phyloP scores from a whole-genome alignment of 2,888 invertebrate species.

The Orgyia antiqua region DNA sequence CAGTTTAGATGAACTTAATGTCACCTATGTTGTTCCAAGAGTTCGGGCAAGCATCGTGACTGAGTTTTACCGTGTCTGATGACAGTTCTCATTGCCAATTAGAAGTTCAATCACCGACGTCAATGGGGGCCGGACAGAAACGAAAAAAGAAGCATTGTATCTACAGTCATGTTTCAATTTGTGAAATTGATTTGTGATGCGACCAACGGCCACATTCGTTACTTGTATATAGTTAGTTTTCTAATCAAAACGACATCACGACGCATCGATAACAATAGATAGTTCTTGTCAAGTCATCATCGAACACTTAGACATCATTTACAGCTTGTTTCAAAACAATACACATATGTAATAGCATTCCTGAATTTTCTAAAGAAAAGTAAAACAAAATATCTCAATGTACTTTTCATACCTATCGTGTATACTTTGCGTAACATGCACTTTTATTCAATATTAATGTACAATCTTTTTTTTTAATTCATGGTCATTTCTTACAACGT shows the following conservation, averaged over 20 bases:
- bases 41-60: constrained; percentile 34
- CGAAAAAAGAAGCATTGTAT: constrained; percentile 38
- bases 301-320: constrained; percentile 28
- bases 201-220: constrained; percentile 30
- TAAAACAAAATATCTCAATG: no score
- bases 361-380: no score
- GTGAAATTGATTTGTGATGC: constrained; percentile 61
- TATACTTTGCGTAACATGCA: no score
- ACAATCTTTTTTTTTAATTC: no score
- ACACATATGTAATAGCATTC: no score
- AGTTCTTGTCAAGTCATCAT: constrained; percentile 30
- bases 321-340: no score
- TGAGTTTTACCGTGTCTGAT: constrained; percentile 39
- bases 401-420: no score
- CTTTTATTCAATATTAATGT: no score
- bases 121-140: constrained; percentile 34
- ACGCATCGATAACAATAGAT: constrained; percentile 31
- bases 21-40: constrained; percentile 11
- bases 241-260: constrained; percentile 41
- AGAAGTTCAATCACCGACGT: constrained; percentile 65
- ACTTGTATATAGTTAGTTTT: constrained; percentile 29
- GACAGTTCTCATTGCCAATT: constrained; percentile 57
- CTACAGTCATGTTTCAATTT: constrained; percentile 61
- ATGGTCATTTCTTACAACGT: no score
- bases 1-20: no score